These are phyloP conservation scores for Meloidogyne hapla DNA, from an alignment of 1,140 invertebrate species.

Conservation along the genomic window DNA sequence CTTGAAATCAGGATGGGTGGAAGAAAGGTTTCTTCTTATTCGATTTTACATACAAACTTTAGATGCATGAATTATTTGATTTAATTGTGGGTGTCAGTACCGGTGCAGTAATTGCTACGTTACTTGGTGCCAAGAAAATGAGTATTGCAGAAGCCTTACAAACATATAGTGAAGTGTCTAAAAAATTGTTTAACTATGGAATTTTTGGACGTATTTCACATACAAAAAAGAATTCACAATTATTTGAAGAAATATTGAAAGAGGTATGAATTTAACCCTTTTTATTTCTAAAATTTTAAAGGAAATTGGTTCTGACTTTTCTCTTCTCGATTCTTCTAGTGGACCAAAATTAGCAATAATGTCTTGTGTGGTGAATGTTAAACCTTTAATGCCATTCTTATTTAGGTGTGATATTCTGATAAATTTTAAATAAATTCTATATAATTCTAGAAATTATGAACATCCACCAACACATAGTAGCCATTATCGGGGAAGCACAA, in stretches of 20 bases:
- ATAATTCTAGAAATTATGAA: slow-evolving; percentile 71
- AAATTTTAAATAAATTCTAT: slow-evolving; percentile 62
- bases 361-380: slow-evolving; percentile 73
- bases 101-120: slow-evolving; percentile 68
- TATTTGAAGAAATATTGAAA: slow-evolving; percentile 80
- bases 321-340: slow-evolving; percentile 46
- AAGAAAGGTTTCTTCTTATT: slow-evolving; percentile 64
- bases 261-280: slow-evolving; percentile 35
- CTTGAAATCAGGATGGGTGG: slow-evolving; percentile 55
- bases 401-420: slow-evolving; percentile 70
- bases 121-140: slow-evolving; percentile 63
- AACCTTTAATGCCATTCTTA: slow-evolving; percentile 78
- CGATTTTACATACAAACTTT: slow-evolving; percentile 9
- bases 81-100: slow-evolving; percentile 88
- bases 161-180: slow-evolving; percentile 57
- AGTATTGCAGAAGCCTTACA: slow-evolving; percentile 48
- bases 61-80: slow-evolving; percentile 73
- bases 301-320: slow-evolving; percentile 39
- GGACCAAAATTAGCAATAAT: slow-evolving; percentile 45
- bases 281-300: slow-evolving; percentile 26
- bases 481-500: slow-evolving; percentile 75
- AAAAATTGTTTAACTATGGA: slow-evolving; percentile 45
- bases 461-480: slow-evolving; percentile 75
- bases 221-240: slow-evolving; percentile 82
- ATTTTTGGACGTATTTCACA: slow-evolving; percentile 73